These are phyloP conservation scores for Thomomys bottae DNA, from an alignment of 2,113 vertebrate genomes.

Conservation along the genomic window DNA sequence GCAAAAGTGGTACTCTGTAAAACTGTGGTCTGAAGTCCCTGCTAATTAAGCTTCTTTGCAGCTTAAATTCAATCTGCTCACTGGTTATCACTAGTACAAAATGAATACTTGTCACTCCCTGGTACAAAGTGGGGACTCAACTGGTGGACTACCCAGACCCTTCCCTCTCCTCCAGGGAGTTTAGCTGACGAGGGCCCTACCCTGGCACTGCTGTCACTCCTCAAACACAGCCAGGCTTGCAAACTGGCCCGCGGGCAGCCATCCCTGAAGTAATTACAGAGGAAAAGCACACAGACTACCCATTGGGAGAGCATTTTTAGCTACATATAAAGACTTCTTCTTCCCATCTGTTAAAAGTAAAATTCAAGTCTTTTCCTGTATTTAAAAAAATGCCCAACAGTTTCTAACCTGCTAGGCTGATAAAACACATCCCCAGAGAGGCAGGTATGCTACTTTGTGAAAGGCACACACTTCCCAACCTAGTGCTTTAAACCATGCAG, in stretches of 20 bases:
- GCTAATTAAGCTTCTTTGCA: too few species aligned
- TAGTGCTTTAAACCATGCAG: not conserved
- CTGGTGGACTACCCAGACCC: not conserved
- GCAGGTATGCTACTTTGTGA: not conserved
- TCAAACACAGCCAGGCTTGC: not conserved
- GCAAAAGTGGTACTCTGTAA: not conserved
- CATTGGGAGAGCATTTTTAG: not conserved
- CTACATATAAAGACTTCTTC: not conserved
- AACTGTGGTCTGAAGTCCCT: not conserved
- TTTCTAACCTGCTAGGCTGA: conserved; percentile 28
- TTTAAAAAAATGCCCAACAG: not conserved
- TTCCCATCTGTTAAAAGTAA: not conserved
- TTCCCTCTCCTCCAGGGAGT: accelerated
- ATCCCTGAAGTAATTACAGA: not conserved
- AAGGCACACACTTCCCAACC: not conserved
- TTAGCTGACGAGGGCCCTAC: not conserved
- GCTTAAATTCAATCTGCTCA: not conserved
- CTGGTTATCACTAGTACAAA: not conserved
- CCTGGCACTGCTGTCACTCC: not conserved
- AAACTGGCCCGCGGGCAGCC: not conserved
- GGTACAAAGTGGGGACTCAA: not conserved
- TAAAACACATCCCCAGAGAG: not conserved
- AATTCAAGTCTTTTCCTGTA: not conserved
- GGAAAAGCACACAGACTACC: not conserved
- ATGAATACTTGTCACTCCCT: not conserved